These are phyloP conservation scores for Cololabis saira DNA, from an alignment of 2,113 vertebrate genomes.

Conservation along the genomic window DNA sequence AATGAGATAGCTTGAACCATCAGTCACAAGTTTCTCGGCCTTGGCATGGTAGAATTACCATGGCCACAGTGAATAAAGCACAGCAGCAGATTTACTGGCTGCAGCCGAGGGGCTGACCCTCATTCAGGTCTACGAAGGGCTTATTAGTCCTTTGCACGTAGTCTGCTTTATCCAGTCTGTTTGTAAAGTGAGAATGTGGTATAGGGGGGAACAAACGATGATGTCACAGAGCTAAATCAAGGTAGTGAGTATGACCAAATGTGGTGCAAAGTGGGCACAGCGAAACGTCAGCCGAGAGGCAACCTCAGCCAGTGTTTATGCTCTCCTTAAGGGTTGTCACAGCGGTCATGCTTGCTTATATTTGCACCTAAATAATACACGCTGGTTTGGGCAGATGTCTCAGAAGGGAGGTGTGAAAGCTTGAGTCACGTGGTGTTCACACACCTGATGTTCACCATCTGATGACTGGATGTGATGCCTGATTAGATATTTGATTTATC, in stretches of 20 bases:
- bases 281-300: no score
- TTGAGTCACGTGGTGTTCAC: slow-evolving; percentile 12
- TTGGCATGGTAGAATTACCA: not conserved
- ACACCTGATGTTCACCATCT: slow-evolving; percentile 1
- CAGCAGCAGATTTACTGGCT: not conserved
- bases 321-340: no score
- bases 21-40: not conserved
- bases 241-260: no score
- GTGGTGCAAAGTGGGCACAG: not conserved
- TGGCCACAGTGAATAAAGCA: not conserved
- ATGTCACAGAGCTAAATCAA: not conserved
- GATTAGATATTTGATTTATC: not conserved
- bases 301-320: no score
- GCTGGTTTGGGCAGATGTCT: not conserved
- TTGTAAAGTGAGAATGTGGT: not conserved
- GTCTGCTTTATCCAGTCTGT: not conserved
- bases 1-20: not conserved
- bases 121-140: not conserved
- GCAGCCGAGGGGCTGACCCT: not conserved
- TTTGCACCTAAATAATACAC: not conserved
- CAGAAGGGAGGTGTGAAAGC: not conserved
- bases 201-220: not conserved
- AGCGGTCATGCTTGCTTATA: not conserved
- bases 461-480: not conserved
- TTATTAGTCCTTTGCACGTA: not conserved